Base-by-base conservation (phyloP, 2,113 vertebrate genomes). In the Phrynosoma platyrhinos region DNA sequence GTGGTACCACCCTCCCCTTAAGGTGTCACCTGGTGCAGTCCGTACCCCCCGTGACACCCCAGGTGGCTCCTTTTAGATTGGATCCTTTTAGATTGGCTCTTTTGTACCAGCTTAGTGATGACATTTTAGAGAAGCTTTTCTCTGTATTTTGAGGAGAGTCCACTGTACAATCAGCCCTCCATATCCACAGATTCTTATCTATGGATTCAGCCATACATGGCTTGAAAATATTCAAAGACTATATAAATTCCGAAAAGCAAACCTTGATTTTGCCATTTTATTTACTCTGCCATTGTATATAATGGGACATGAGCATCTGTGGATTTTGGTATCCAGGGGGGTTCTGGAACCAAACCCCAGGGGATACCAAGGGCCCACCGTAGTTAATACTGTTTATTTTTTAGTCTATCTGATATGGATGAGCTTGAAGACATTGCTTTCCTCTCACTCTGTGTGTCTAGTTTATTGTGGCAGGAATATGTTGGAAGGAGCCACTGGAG, bases 81-180 rank as follows among this genome's bases (percentile, higher is more conserved):
- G 68, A 27, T 71, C 27, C 55, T 52, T 53, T 40, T 32, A 8
- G 66, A 64, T 32, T 81, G 75, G 1, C 12, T 87, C 86, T 80
- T 71, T 27, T 13, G 40, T 80, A 42, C 30, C 79, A 20, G 1
- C 10, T 74, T 69, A 82, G 25, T 30, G 14, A 62, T 82, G 74
- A 62, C 40, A 18, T 52, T 78, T 69, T 81, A 13, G 55, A 8
- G 55, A 83, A 80, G 7, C 13, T 8, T 16, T 64, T 58, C 2
- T 18, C 79, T 77, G 25, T 72, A 71, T 66, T 93, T 89, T 75
- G 76, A 77, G 79, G 69, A 42, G 85, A 91, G 16, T 69, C 80
- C 79, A 62, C 58, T 16, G 58, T 62, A 62, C 47, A 47, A 7
- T 47, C 47, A 47, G 47, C 47, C 47, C 47, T 47, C 47, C 4